These are phyloP conservation scores for Scytalopus superciliaris DNA, from an alignment of 2,113 vertebrate genomes.

Conservation along the genomic window DNA sequence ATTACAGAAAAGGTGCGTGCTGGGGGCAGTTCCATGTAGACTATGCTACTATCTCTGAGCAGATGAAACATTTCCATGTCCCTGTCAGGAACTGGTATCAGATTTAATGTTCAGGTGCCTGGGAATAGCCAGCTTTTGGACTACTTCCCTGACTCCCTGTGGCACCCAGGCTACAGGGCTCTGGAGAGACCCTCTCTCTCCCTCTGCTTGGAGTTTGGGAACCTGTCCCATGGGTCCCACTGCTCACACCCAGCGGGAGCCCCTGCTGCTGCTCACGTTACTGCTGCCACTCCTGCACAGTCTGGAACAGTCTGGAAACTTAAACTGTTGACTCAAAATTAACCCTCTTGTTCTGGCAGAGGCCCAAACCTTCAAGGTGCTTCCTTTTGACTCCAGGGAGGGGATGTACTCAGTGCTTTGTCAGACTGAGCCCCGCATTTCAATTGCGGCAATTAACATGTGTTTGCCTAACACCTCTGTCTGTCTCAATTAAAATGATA, in stretches of 20 bases:
- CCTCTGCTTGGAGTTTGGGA: background rate
- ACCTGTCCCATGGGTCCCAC: background rate
- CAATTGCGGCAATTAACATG: conserved; percentile 11
- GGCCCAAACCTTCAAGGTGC: conserved; percentile 47
- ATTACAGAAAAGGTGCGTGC: background rate
- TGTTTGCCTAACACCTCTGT: conserved; percentile 47
- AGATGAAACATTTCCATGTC: accelerated
- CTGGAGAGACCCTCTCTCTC: background rate
- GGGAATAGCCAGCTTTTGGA: background rate
- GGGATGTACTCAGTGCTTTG: conserved; percentile 12
- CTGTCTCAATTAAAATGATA: conserved; percentile 64
- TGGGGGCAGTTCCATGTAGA: background rate
- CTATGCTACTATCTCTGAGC: background rate
- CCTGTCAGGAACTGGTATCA: background rate
- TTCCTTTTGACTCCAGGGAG: conserved; percentile 54
- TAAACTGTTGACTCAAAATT: conserved; percentile 32
- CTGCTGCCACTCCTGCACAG: background rate
- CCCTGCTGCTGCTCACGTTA: background rate
- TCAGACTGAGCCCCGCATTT: conserved; percentile 47
- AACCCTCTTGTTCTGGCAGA: conserved; percentile 24
- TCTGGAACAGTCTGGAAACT: conserved; percentile 45
- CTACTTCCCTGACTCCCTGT: background rate
- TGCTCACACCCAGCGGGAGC: accelerated
- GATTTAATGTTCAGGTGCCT: background rate
- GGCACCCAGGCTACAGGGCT: accelerated